Evolutionary conservation across 2,113 vertebrate species (phyloP).

Genomic region (Python bivittatus): DNA sequence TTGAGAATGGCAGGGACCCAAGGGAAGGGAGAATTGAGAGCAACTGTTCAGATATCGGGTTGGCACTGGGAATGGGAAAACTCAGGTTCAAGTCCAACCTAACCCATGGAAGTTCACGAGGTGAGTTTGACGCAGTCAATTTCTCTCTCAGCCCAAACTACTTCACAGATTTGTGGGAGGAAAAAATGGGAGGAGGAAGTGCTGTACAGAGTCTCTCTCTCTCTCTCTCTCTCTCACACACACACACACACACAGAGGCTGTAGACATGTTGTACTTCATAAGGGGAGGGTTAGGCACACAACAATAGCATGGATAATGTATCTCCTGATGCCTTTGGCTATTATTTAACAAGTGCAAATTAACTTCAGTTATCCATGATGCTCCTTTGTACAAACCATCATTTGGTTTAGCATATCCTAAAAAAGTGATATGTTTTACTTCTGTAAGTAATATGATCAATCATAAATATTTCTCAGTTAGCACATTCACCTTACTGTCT

Average conservation of each 20-base stretch:
- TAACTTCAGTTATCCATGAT: slow-evolving; percentile 63
- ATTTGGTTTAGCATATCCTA: slow-evolving; percentile 21
- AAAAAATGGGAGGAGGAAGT: background rate
- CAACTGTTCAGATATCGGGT: background rate
- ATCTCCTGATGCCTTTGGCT: slow-evolving; percentile 52
- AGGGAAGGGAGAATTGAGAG: no score
- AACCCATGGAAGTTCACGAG: background rate
- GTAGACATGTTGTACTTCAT: slow-evolving; percentile 2
- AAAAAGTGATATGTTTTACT: slow-evolving; percentile 24
- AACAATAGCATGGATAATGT: slow-evolving; percentile 59
- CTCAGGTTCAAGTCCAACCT: no score
- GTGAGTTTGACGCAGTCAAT: background rate
- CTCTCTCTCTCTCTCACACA: no score
- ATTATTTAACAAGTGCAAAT: slow-evolving; percentile 66
- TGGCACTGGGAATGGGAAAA: no score
- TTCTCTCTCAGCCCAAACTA: background rate
- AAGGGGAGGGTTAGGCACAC: slow-evolving; percentile 35
- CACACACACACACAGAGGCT: background rate
- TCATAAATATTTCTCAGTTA: background rate
- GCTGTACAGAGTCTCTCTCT: background rate
- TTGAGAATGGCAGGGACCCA: background rate
- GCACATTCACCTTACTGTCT: background rate
- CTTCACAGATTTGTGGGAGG: background rate
- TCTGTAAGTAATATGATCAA: background rate
- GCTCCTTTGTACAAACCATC: slow-evolving; percentile 57